Conservation (phyloP, 64 coral and sea anemone species). For the Pocillopora damicornis region DNA sequence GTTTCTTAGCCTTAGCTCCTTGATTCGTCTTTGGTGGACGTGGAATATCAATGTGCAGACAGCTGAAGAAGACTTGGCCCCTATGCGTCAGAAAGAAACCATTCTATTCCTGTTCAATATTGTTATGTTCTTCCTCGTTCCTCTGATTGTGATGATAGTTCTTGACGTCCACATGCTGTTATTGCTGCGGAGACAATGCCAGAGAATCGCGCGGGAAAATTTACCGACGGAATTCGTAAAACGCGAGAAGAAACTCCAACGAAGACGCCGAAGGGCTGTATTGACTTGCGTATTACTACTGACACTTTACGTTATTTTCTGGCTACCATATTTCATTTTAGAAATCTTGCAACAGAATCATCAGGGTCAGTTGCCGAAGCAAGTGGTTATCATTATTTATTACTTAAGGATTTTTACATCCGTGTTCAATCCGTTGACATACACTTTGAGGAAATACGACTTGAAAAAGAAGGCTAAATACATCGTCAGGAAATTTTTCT, state of each 20-base stretch:
- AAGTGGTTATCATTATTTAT: not conserved
- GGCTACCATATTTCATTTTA: conserved; percentile 53
- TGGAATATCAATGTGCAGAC: conserved; percentile 1
- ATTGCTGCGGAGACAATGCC: conserved; percentile 18
- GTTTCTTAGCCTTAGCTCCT: conserved; percentile 16
- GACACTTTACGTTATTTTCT: conserved; percentile 23
- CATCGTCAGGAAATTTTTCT: not conserved
- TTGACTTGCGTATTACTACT: conserved; percentile 44
- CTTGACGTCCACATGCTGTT: conserved; percentile 48
- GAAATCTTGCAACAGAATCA: conserved; percentile 17
- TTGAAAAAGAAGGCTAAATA: not conserved
- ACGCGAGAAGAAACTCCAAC: conserved; percentile 34
- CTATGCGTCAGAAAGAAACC: conserved; percentile 3
- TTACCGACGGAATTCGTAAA: conserved; percentile 30
- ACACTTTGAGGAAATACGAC: conserved; percentile 30
- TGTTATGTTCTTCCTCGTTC: conserved; percentile 23
- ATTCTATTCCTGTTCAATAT: conserved; percentile 4
- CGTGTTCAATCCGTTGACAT: not conserved
- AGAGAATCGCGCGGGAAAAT: conserved; percentile 47
- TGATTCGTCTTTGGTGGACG: conserved; percentile 40
- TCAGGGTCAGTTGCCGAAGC: not conserved
- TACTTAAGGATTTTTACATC: conserved; percentile 8
- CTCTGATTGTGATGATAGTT: conserved; percentile 17
- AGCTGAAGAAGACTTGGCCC: conserved; percentile 23
- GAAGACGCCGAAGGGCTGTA: conserved; percentile 24